Evolutionary conservation across 1,140 invertebrate species (phyloP).

Genomic region (Drosophila littoralis): DNA sequence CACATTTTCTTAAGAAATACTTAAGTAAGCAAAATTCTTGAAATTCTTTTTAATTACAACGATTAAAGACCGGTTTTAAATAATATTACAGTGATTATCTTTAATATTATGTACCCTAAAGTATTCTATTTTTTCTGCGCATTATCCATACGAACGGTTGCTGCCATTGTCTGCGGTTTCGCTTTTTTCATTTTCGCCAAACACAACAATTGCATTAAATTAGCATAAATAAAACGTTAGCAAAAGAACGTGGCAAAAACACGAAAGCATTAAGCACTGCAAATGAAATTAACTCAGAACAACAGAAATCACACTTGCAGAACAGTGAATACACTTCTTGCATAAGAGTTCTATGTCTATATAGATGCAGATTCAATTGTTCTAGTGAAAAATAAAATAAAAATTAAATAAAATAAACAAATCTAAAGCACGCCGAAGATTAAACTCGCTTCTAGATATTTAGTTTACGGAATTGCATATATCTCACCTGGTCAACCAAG

Average conservation of each 20-base stretch:
- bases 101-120: conserved; percentile 24
- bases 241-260: conserved; percentile 24
- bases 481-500: too few species aligned
- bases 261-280: conserved; percentile 50
- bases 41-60: not conserved
- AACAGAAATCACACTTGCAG: not conserved
- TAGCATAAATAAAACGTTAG: conserved; percentile 57
- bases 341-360: not conserved
- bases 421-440: too few species aligned
- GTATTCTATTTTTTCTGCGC: conserved; percentile 1
- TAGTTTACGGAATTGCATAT: too few species aligned
- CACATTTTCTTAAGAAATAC: not conserved
- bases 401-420: too few species aligned
- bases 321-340: not conserved
- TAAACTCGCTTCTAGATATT: too few species aligned
- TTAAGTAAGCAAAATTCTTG: too few species aligned
- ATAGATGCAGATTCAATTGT: not conserved
- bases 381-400: not conserved
- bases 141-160: conserved; percentile 41
- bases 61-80: not conserved
- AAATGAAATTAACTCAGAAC: conserved; percentile 63
- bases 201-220: conserved; percentile 70
- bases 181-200: conserved; percentile 26
- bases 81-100: conserved; percentile 20
- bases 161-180: conserved; percentile 2